Percentiles rank a stretch among this genome's conserved stretches.
phyloP scores from a whole-genome alignment of 2,113 vertebrate species.

The western clawed frog (Xenopus tropicalis) region UCB_Xtro_10.0 CM004448.2:68333001-68333500 shows the following conservation, averaged over 20 bases:
- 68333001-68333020: no score
- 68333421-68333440: constrained; percentile 69
- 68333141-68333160: constrained; percentile 52
- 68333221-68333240: constrained; percentile 73
- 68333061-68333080: constrained; percentile 27
- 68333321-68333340: constrained; percentile 75
- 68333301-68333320: constrained; percentile 68
- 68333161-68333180: constrained; percentile 52
- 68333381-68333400: constrained; percentile 81
- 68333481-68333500: constrained; percentile 53
- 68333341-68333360: constrained; percentile 70
- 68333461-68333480: constrained; percentile 73
- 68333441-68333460: constrained; percentile 85
- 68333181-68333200: constrained; percentile 49
- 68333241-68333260: constrained; percentile 77
- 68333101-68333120: constrained; percentile 46
- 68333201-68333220: constrained; percentile 64
- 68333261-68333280: constrained; percentile 62
- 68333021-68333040: no score
- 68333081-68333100: constrained; percentile 30
- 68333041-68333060: constrained; percentile 9
- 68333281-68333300: constrained; percentile 70
- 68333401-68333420: constrained; percentile 67
- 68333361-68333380: constrained; percentile 76
- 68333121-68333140: constrained; percentile 49